Conservation (phyloP, 2,113 vertebrate species). For the Corapipo altera region DNA sequence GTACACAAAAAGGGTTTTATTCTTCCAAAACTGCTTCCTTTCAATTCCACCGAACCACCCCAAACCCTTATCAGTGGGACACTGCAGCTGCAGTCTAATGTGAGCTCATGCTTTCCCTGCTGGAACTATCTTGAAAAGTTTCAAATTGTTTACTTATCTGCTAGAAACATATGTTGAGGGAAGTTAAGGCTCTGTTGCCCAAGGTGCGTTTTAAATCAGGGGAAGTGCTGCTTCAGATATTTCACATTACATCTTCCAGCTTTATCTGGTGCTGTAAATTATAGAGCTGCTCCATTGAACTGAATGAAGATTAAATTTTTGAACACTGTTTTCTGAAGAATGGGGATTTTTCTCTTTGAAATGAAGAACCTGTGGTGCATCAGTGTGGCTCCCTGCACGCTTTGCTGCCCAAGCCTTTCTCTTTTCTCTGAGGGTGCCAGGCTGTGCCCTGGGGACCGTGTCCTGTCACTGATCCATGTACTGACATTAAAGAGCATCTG, state of each 20-base stretch:
- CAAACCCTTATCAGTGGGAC: slow-evolving; percentile 6
- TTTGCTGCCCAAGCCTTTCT: not conserved
- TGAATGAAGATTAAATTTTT: slow-evolving; percentile 75
- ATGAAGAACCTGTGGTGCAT: not conserved
- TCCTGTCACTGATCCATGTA: not conserved
- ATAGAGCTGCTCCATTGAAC: slow-evolving; percentile 83
- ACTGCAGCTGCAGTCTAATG: not conserved
- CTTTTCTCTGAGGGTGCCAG: not conserved
- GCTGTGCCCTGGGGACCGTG: not conserved
- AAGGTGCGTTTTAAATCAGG: slow-evolving; percentile 85
- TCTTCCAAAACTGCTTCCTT: not conserved
- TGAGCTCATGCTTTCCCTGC: not conserved
- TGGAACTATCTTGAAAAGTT: slow-evolving; percentile 69
- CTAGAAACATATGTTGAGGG: slow-evolving; percentile 81
- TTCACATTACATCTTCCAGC: slow-evolving; percentile 79
- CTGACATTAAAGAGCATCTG: not conserved
- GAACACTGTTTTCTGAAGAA: slow-evolving; percentile 74
- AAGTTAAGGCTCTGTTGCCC: slow-evolving; percentile 85
- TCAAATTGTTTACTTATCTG: slow-evolving; percentile 93
- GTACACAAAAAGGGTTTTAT: slow-evolving; percentile 25
- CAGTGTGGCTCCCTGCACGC: not conserved
- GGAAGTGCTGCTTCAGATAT: slow-evolving; percentile 66
- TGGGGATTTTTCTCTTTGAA: slow-evolving; percentile 45
- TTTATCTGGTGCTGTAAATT: slow-evolving; percentile 83
- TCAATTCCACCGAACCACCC: not conserved